phyloP scores from a whole-genome alignment of 2,797 vertebrate species.

The Syndactyla subalaris region DNA sequence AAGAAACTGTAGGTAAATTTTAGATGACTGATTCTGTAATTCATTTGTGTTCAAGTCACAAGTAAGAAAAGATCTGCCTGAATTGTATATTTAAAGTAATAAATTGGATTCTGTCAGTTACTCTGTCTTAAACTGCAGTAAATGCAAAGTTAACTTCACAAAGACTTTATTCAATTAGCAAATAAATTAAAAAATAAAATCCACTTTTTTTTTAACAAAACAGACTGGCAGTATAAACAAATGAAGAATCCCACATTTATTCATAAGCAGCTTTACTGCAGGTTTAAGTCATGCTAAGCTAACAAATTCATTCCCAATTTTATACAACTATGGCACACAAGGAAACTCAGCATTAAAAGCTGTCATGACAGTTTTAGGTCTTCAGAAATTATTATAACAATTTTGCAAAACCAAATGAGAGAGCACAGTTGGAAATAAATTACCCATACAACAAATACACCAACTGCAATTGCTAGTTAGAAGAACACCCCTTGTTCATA shows the following conservation, averaged over 20 bases:
- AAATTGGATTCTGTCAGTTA: not conserved
- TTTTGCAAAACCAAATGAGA: not conserved
- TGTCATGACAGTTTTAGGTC: not conserved
- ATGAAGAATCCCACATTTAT: not conserved
- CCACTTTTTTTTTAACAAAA: not conserved
- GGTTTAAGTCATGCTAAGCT: not conserved
- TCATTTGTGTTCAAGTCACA: not conserved
- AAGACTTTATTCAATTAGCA: not conserved
- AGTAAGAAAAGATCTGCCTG: not conserved
- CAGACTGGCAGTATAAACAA: not conserved
- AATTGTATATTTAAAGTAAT: not conserved
- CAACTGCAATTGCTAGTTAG: not conserved
- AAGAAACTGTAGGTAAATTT: constrained; percentile 48
- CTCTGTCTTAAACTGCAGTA: not conserved
- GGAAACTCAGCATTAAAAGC: not conserved
- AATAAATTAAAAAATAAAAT: not conserved
- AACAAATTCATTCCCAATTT: not conserved
- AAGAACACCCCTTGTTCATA: not conserved
- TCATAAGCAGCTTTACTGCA: not conserved
- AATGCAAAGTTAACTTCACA: constrained; percentile 1
- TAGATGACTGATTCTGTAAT: not conserved
- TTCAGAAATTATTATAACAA: not conserved
- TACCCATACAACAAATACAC: not conserved
- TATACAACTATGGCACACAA: not conserved
- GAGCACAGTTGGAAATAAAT: not conserved